Percentiles rank a stretch among this genome's conserved stretches.
Conservation (phyloP, 2,113 vertebrate species). For the Serinus canaria region DNA sequence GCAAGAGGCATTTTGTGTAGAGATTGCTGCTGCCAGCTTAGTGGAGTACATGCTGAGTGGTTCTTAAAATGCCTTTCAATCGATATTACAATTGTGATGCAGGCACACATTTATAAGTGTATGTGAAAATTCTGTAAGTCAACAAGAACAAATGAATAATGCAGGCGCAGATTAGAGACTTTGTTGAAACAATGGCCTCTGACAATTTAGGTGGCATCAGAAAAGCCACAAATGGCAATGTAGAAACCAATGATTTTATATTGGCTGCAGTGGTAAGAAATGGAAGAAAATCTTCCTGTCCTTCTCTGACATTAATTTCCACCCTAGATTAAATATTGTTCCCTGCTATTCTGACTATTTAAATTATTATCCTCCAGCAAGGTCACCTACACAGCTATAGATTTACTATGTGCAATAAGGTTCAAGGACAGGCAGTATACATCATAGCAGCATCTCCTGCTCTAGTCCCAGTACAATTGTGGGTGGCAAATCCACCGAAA, state of each 20-base stretch:
- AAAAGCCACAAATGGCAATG: neutral
- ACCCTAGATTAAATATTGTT: neutral
- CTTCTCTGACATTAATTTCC: neutral
- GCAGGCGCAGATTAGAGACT: neutral
- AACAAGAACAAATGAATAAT: neutral
- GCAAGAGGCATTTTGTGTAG: neutral
- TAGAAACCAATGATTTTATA: neutral
- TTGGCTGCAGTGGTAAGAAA: neutral
- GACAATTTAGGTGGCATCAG: neutral
- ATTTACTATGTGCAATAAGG: neutral
- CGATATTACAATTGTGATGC: neutral
- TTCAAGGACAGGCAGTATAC: neutral
- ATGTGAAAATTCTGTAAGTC: neutral
- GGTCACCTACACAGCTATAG: neutral
- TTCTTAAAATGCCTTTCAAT: constrained; percentile 4
- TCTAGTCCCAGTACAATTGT: neutral
- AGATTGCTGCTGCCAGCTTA: neutral
- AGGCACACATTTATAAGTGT: neutral
- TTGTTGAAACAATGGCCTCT: neutral
- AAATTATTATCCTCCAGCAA: neutral
- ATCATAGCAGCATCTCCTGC: neutral
- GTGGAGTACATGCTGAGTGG: neutral
- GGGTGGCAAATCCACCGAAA: neutral
- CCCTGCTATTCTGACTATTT: neutral
- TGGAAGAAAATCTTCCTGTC: neutral